These are phyloP conservation scores for Trogon surrucura DNA, from an alignment of 2,113 vertebrate species.

Conservation along the genomic window DNA sequence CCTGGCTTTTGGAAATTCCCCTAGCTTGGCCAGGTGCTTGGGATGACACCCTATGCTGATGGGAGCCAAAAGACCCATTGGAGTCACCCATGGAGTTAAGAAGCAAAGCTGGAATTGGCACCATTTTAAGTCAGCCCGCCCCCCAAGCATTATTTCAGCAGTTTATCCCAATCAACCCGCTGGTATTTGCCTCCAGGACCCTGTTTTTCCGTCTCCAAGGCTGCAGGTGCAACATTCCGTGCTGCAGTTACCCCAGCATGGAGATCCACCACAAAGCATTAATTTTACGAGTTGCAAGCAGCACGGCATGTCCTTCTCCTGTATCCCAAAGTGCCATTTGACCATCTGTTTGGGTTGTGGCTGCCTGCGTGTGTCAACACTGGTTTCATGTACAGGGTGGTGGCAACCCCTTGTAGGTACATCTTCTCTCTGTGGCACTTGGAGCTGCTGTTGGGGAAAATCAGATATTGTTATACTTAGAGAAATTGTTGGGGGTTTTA, in stretches of 20 bases:
- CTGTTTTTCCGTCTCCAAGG: not conserved
- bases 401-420: not conserved
- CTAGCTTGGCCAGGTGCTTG: not conserved
- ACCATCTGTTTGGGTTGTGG: rapidly evolving
- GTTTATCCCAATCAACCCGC: not conserved
- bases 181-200: not conserved
- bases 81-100: not conserved
- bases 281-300: not conserved
- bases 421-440: not conserved
- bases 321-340: not conserved
- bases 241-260: rapidly evolving
- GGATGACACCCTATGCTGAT: not conserved
- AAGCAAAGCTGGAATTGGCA: not conserved
- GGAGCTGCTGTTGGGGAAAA: not conserved
- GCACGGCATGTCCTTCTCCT: rapidly evolving
- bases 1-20: not conserved
- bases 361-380: not conserved
- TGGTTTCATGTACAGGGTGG: not conserved
- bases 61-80: not conserved
- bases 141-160: not conserved
- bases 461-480: rapidly evolving
- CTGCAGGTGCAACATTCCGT: not conserved
- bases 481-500: not conserved
- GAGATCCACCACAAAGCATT: not conserved
- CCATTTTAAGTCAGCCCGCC: not conserved